Base-by-base conservation (phyloP, 2,797 vertebrate genomes). In the Acipenser transmontanus region DNA sequence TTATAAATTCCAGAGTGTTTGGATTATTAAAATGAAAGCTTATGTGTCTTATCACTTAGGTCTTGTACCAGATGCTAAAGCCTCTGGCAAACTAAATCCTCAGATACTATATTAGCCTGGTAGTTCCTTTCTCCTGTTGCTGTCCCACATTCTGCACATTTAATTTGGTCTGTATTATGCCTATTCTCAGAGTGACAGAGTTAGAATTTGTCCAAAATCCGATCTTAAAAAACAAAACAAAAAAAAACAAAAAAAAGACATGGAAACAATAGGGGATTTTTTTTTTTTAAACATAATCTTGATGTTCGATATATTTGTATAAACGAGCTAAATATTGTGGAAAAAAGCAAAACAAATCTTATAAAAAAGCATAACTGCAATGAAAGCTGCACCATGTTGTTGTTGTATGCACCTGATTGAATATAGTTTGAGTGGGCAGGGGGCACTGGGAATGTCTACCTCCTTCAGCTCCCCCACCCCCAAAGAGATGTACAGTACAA, bases 291-390 rank as follows among this genome's bases (percentile, higher is more conserved):
- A 90, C 82, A 82, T 87, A 51, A 13, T 49, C 50, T 67, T 50
- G 60, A 49, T 17, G 17, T 17, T 17, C 17, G 17, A 17, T 17
- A 17, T 17, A 17, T 17, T 17, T 17, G 17, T 17, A 89, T 85
- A 91, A 91, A 90, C 90, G 87, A 89, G 88, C 89, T 85, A 83
- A 82, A 85, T 87, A 87, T 87, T 85, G 87, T 89, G 88, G 85
- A 85, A 84, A 88, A 87, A 83, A 88, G 85, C 87, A 88, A 85
- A 88, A 87, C 88, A 75, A 83, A 85, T 78, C 84, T 85, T 88
- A 90, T 89, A 87, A 90, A 91, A 89, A 89, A 84, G 88, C 89
- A 88, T 87, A 90, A 86, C 84, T 89, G 86, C 87, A 80, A 85
- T 85, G 86, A 87, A 89, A 90, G 87, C 87, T 81, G 89, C 89